Evolutionary conservation across 2,888 invertebrate genomes (phyloP).

Genomic region (Catocala sponsa): DNA sequence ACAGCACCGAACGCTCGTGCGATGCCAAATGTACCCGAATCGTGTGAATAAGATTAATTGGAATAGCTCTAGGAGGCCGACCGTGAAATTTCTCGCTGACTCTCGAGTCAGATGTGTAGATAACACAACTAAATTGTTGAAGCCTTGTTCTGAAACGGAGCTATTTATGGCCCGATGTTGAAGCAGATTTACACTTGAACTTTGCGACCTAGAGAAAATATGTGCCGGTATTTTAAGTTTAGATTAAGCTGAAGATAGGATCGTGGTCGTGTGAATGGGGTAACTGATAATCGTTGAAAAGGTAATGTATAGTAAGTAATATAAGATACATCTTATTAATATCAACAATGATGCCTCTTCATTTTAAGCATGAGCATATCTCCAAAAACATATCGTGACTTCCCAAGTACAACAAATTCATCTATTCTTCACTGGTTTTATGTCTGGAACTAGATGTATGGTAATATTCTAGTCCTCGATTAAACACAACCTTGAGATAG

Average conservation of each 20-base stretch:
- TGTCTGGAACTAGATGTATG: too few species aligned
- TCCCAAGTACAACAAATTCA: too few species aligned
- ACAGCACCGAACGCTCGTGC: conserved; percentile 21
- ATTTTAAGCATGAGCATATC: too few species aligned
- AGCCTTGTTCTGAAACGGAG: conserved; percentile 13
- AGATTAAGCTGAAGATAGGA: neutral
- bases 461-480: too few species aligned
- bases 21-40: conserved; percentile 43
- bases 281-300: neutral
- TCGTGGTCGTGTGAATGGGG: neutral
- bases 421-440: too few species aligned
- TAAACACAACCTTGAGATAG: too few species aligned
- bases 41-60: conserved; percentile 55
- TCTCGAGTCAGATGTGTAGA: conserved; percentile 30
- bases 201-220: conserved; percentile 2
- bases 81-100: conserved; percentile 40
- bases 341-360: neutral
- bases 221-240: neutral
- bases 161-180: conserved; percentile 8
- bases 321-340: too few species aligned
- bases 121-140: conserved; percentile 26
- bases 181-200: conserved; percentile 10
- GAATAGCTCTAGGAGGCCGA: conserved; percentile 27
- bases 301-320: neutral
- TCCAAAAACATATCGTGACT: too few species aligned